A percentile compares a stretch with the other conserved stretches of the same genome.
phyloP scores from a whole-genome alignment of 2,888 invertebrate species.

The Belgica antarctica region DNA sequence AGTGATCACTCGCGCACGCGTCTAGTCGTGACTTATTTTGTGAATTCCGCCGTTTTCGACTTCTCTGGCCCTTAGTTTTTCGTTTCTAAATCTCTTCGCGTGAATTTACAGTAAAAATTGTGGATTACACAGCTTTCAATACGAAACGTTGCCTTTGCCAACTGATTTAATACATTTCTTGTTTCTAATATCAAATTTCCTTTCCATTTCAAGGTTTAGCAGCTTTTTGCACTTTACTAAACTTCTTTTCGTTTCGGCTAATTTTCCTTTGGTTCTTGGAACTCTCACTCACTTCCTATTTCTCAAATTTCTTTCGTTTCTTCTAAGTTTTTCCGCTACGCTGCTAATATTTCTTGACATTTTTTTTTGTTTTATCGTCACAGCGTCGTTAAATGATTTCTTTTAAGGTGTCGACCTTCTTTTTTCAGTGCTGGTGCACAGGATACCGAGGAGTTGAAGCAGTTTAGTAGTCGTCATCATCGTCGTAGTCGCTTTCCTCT shows the following conservation, averaged over 20 bases:
- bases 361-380: too few species aligned
- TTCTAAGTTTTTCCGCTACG: background rate
- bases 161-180: background rate
- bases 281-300: background rate
- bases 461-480: conserved; percentile 56
- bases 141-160: conserved; percentile 3
- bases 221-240: too few species aligned
- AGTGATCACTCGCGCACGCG: too few species aligned
- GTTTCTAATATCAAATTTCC: conserved; percentile 28
- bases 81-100: background rate
- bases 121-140: conserved; percentile 36
- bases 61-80: background rate
- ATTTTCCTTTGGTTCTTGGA: background rate
- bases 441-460: background rate
- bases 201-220: conserved; percentile 7
- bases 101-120: conserved; percentile 18
- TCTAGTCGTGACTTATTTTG: background rate
- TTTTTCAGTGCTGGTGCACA: background rate
- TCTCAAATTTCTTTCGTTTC: background rate
- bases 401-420: background rate
- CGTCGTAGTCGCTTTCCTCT: conserved; percentile 67
- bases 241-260: background rate
- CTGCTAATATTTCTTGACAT: background rate
- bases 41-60: background rate
- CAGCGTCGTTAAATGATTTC: background rate